Evolutionary conservation across 2,888 invertebrate genomes (phyloP).

Genomic region (Zygothrica quintamaculata): DNA sequence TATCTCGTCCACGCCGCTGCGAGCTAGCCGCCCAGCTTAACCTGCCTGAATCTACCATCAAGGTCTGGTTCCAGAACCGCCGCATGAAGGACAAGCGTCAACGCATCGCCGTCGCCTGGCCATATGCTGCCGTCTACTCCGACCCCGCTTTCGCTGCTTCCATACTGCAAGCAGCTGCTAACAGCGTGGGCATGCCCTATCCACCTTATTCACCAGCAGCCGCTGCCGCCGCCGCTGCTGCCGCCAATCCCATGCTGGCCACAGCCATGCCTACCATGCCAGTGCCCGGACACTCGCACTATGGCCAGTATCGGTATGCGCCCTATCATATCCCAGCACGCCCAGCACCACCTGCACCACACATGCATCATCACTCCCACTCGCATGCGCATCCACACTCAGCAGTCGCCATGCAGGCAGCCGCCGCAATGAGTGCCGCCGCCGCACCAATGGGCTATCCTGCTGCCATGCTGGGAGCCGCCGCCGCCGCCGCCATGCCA

Average conservation of each 20-base stretch:
- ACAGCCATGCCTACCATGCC: conserved; percentile 85
- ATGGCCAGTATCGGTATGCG: conserved; percentile 84
- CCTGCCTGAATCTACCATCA: conserved; percentile 98
- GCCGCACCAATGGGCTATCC: conserved; percentile 66
- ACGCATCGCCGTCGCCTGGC: conserved; percentile 97
- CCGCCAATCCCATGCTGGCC: conserved; percentile 85
- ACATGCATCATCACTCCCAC: conserved; percentile 84
- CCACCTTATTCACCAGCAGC: conserved; percentile 86
- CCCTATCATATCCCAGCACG: conserved; percentile 86
- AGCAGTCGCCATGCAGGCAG: conserved; percentile 50
- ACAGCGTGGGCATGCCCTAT: conserved; percentile 88
- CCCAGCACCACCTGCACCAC: conserved; percentile 81
- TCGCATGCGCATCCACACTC: conserved; percentile 83
- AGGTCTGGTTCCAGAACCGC: conserved; percentile 95
- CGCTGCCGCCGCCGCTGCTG: conserved; percentile 63
- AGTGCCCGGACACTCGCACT: conserved; percentile 85
- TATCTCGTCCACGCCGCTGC: conserved; percentile 96
- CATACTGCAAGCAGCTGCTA: conserved; percentile 94
- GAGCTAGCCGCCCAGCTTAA: conserved; percentile 97
- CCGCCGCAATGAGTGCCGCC: conserved; percentile 78
- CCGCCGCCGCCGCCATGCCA: conserved; percentile 67
- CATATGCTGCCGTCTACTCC: conserved; percentile 96
- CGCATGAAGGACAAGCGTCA: conserved; percentile 95
- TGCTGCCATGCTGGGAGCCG: conserved; percentile 67
- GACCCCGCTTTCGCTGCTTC: conserved; percentile 97